Evolutionary conservation across 2,797 vertebrate genomes (phyloP), one percentile per base, ranked within the genome.

Genomic region (Falco biarmicus): DNA sequence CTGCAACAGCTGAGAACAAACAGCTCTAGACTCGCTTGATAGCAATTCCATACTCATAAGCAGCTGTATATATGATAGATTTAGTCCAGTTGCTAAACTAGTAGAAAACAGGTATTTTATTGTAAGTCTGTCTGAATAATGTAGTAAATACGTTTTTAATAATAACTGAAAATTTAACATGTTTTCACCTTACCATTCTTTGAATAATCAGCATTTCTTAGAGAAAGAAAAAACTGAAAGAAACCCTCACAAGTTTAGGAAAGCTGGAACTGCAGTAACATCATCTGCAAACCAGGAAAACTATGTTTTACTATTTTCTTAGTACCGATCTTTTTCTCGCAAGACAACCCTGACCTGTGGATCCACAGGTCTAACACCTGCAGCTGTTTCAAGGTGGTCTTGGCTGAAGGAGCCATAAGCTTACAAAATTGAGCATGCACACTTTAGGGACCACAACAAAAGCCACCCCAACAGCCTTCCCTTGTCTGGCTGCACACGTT

Each of bases 401-500:
- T 18, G 56, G 29, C n/a, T 65, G 64, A 41, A 14, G 39, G 17
- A 91, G 15, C 13, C 32, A 12, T 22, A 11, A 41, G 8, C 4
- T 69, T 34, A 15, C 20, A 31, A 47, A 90, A 26, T 0, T 26
- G 10, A 73, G 28, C 8, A 17, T 1, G 1, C 4, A 3, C 17
- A 20, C 50, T 37, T 47, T 10, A 14, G 74, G 25, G 25, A 1
- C 4, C 74, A 11, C 25, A 41, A 32, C 43, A 20, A 1, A 1
- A 17, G 25, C 15, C 53, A 45, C 15, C 24, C 56, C 41, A 2
- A 1, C 57, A 79, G 60, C 51, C 32, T 26, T 47, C 15, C 34
- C 47, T 22, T 4, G 1, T 11, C 41, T 73, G 66, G 51, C 3
- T 0, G 1, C 29, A 26, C 18, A 14, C 2, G 1, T 16, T 53